These are phyloP conservation scores for Drosophila infuscata DNA, from an alignment of 2,888 invertebrate species.

Conservation along the genomic window DNA sequence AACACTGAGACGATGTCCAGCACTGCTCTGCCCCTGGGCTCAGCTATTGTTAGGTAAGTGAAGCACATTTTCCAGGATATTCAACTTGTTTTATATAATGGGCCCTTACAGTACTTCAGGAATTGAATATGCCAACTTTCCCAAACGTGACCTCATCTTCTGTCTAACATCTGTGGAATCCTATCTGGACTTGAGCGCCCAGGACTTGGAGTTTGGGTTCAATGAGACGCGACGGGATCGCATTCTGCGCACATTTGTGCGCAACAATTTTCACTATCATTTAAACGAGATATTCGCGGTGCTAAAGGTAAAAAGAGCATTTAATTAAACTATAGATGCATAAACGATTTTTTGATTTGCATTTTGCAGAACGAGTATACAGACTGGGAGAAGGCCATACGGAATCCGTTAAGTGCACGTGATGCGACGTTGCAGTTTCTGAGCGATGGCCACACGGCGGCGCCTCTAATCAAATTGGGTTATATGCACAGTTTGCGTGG, in stretches of 20 bases:
- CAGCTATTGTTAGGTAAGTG: conserved; percentile 86
- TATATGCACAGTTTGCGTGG: conserved; percentile 92
- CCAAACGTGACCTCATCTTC: conserved; percentile 92
- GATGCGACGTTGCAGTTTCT: conserved; percentile 94
- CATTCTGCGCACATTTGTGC: conserved; percentile 95
- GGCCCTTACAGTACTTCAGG: conserved; percentile 87
- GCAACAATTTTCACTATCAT: conserved; percentile 97
- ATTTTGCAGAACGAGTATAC: conserved; percentile 94
- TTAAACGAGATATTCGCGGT: conserved; percentile 97
- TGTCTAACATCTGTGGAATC: conserved; percentile 94
- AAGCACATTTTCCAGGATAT: background rate
- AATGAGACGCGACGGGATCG: conserved; percentile 94
- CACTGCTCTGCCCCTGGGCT: conserved; percentile 84
- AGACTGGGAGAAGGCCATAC: conserved; percentile 96
- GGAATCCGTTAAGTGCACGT: conserved; percentile 93
- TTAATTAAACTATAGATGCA: background rate
- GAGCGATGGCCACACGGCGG: conserved; percentile 96
- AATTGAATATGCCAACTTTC: conserved; percentile 92
- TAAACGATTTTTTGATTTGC: background rate
- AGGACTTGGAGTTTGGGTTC: conserved; percentile 95
- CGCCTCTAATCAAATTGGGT: conserved; percentile 92
- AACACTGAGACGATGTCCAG: conserved; percentile 81
- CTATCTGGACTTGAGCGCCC: conserved; percentile 92
- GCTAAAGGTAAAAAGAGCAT: conserved; percentile 86
- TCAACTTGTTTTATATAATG: background rate